A percentile compares a stretch with the other conserved stretches of the same genome.
These are phyloP conservation scores for Dromius quadrimaculatus DNA, from an alignment of 2,888 invertebrate genomes.

Conservation along the genomic window DNA sequence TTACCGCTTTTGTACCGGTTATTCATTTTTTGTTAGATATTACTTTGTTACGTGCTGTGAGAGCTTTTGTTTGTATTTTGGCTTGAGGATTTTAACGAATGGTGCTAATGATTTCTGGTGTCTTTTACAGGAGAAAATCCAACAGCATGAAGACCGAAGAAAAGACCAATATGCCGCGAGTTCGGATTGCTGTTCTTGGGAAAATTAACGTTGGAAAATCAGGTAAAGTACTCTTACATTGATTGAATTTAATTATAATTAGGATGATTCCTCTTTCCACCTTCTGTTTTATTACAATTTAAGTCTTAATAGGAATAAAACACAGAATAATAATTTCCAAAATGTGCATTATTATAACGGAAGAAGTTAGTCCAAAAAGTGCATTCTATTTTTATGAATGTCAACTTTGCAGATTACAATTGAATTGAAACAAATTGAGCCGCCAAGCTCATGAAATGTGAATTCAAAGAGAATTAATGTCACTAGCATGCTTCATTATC, in stretches of 20 bases:
- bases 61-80: slow-evolving; percentile 12
- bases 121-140: slow-evolving; percentile 50
- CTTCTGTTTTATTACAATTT: no score
- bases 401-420: no score
- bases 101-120: slow-evolving; percentile 8
- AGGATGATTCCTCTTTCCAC: neutral
- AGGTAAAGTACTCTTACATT: slow-evolving; percentile 72
- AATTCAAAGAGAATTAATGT: no score
- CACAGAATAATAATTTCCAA: no score
- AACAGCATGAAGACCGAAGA: slow-evolving; percentile 72
- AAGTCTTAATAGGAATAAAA: no score
- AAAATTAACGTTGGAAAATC: slow-evolving; percentile 85
- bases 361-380: no score
- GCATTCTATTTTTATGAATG: no score
- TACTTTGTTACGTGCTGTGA: neutral
- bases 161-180: slow-evolving; percentile 75
- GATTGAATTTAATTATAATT: no score
- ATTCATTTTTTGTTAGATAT: slow-evolving; percentile 5
- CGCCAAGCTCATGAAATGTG: no score
- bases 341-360: no score
- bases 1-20: slow-evolving; percentile 36
- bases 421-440: no score
- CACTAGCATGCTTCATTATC: no score
- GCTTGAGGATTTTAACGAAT: neutral
- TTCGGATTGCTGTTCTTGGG: slow-evolving; percentile 81